Percentiles rank a stretch among this genome's conserved stretches.
These are phyloP conservation scores for Polydrusus cervinus DNA, from an alignment of 2,888 invertebrate species.

Conservation along the genomic window DNA sequence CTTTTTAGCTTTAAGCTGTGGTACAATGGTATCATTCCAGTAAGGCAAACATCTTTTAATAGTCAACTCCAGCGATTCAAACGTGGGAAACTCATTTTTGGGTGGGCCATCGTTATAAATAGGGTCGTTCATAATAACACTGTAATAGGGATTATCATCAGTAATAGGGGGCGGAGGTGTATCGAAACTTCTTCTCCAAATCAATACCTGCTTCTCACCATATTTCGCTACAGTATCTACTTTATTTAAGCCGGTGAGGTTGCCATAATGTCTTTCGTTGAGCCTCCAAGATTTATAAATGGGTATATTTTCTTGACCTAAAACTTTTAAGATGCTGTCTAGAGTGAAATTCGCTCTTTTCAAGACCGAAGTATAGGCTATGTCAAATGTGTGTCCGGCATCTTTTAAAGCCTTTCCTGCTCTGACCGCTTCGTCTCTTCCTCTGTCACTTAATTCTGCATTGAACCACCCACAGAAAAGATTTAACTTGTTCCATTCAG, in stretches of 20 bases:
- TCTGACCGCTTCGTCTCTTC: slow-evolving; percentile 78
- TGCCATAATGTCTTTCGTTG: slow-evolving; percentile 92
- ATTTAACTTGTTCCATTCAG: slow-evolving; percentile 77
- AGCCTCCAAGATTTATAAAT: slow-evolving; percentile 86
- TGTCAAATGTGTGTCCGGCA: slow-evolving; percentile 82
- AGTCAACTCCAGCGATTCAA: slow-evolving; percentile 87
- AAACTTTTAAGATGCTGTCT: slow-evolving; percentile 78
- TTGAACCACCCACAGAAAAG: slow-evolving; percentile 78
- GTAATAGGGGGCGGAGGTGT: slow-evolving; percentile 89
- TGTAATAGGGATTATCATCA: slow-evolving; percentile 82
- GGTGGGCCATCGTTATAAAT: slow-evolving; percentile 83
- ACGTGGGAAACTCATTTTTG: slow-evolving; percentile 84
- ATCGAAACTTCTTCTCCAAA: slow-evolving; percentile 90
- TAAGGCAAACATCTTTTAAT: slow-evolving; percentile 88
- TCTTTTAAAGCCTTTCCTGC: slow-evolving; percentile 84
- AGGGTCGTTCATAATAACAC: slow-evolving; percentile 83
- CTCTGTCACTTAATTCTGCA: slow-evolving; percentile 76
- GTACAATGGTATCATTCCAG: slow-evolving; percentile 89
- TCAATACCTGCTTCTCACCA: slow-evolving; percentile 84
- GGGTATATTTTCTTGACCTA: slow-evolving; percentile 80
- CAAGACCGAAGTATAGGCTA: slow-evolving; percentile 87
- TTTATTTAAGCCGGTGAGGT: slow-evolving; percentile 85
- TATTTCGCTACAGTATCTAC: slow-evolving; percentile 89
- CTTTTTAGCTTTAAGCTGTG: slow-evolving; percentile 85
- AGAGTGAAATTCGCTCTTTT: slow-evolving; percentile 86